Evolutionary conservation across 1,140 invertebrate species (phyloP), one percentile per base, ranked within the genome.

Genomic region (Eriocheir sinensis): DNA sequence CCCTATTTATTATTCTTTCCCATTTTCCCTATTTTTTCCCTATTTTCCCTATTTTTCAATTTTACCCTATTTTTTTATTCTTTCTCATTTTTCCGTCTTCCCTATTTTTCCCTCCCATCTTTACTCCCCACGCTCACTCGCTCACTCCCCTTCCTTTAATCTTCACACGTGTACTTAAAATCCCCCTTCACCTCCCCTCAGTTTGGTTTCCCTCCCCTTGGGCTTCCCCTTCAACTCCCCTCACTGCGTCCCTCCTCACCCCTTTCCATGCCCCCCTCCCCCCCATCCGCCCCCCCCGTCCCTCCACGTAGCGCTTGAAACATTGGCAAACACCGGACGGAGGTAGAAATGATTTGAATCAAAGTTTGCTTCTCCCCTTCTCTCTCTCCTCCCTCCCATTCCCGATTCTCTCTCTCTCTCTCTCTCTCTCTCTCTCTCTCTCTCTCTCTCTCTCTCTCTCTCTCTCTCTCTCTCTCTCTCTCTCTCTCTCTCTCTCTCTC

Each of bases 301-400:
- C 30, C 32, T 32, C 89, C 9, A 3, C 60, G 60, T n/a, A n/a
- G 60, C 60, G 60, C 60, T 72, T 72, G 60, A 72, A 72, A 72
- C 60, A 72, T 72, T n/a, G 60, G 60, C 60, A 72, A 72, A 72
- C 60, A 72, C 21, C 27, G 60, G n/a, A 72, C n/a, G 60, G 60
- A 72, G 60, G 60, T 72, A 72, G 60, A 72, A n/a, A 72, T 72
- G 60, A 72, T 72, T 72, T 72, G 60, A 72, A 72, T 72, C 60
- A 72, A 72, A 72, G 60, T 72, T 72, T 72, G 60, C n/a, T 72
- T 8, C 60, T n/a, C 4, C 15, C 44, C 15, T 48, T 48, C 15
- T 48, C 15, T 48, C 15, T 48, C 15, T 48, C 15, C 15, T 48
- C 15, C 15, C 15, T 48, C 15, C 15, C 15, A 8, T 48, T 48